Evolutionary conservation across 1,140 invertebrate species (phyloP).

Genomic region (Stegodyphus dumicola): DNA sequence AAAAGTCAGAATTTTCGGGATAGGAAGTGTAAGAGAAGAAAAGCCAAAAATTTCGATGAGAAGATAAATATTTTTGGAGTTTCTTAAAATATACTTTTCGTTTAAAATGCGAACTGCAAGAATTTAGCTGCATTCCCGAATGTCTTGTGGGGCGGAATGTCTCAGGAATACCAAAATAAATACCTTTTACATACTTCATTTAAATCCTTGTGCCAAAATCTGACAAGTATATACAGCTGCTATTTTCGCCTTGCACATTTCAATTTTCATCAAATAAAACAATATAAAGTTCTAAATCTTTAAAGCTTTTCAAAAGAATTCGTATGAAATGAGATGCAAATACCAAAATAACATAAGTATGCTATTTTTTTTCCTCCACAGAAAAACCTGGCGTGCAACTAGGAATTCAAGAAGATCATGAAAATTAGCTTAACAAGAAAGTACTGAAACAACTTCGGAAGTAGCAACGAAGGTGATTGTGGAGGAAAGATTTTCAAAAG

Average conservation of each 20-base stretch:
- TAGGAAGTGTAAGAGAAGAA: too few species aligned
- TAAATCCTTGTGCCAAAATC: background rate
- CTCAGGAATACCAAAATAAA: background rate
- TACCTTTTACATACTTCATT: background rate
- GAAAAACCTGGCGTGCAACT: background rate
- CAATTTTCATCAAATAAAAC: conserved; percentile 15
- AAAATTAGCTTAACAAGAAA: too few species aligned
- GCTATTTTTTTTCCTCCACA: conserved; percentile 6
- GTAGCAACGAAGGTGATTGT: too few species aligned
- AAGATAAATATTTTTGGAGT: too few species aligned
- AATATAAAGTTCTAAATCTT: background rate
- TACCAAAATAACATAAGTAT: background rate
- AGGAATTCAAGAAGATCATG: too few species aligned
- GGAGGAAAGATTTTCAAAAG: too few species aligned
- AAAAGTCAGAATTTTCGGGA: too few species aligned
- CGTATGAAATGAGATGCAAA: background rate
- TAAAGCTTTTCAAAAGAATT: background rate
- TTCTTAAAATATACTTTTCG: too few species aligned
- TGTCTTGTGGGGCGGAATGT: background rate
- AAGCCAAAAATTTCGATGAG: too few species aligned
- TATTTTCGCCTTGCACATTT: background rate
- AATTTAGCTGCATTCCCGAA: background rate
- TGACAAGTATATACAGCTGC: background rate
- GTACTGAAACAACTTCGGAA: too few species aligned
- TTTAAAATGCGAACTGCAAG: too few species aligned